phyloP scores from a whole-genome alignment of 2,797 vertebrate genomes.

The Denticeps clupeoides region DNA sequence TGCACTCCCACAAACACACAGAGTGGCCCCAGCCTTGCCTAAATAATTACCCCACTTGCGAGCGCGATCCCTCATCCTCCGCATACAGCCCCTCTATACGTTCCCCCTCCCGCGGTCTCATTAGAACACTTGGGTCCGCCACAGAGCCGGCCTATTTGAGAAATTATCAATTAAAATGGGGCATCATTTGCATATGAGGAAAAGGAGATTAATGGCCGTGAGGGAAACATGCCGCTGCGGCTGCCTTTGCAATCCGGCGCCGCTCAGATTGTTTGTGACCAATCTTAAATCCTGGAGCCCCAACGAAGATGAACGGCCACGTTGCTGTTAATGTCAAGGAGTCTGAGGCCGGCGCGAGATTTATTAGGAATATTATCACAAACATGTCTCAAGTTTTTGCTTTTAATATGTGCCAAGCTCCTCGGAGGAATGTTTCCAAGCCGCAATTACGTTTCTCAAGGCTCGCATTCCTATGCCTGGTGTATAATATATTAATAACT shows the following conservation, averaged over 20 bases:
- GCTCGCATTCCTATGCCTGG: constrained; percentile 68
- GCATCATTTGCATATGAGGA: constrained; percentile 85
- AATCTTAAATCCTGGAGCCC: constrained; percentile 76
- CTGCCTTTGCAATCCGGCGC: constrained; percentile 69
- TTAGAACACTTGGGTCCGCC: constrained; percentile 38
- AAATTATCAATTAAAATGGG: constrained; percentile 85
- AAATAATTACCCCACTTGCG: constrained; percentile 41
- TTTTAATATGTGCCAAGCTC: constrained; percentile 83
- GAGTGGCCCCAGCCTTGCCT: constrained; percentile 21
- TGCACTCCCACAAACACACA: not conserved
- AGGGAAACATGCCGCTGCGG: constrained; percentile 53
- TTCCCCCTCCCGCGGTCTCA: constrained; percentile 30
- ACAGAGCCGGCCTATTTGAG: constrained; percentile 58
- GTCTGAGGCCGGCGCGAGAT: constrained; percentile 68
- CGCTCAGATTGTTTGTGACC: constrained; percentile 80
- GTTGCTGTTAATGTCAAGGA: constrained; percentile 76
- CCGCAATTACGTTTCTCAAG: constrained; percentile 79
- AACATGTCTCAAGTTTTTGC: constrained; percentile 82
- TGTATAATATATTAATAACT: constrained; percentile 39
- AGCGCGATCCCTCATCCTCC: constrained; percentile 34
- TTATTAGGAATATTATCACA: constrained; percentile 88
- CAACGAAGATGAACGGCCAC: constrained; percentile 69
- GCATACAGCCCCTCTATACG: constrained; percentile 39
- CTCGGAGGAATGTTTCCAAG: constrained; percentile 68
- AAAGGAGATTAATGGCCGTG: constrained; percentile 70